Conservation (phyloP, 2,797 vertebrate genomes). For the Distichodus sexfasciatus region DNA sequence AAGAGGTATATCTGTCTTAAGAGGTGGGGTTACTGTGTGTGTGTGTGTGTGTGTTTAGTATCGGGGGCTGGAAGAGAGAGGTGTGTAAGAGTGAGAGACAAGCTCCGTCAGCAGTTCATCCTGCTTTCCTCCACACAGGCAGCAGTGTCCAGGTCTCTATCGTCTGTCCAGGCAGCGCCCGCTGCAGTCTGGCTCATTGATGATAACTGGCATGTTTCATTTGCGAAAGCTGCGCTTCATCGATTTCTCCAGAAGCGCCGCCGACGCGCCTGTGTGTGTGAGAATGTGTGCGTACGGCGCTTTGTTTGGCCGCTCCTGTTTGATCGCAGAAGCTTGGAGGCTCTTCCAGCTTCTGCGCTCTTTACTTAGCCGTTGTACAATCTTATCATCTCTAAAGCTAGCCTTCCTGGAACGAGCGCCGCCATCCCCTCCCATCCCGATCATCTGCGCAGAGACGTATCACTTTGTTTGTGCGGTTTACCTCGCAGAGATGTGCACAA, state of each 20-base stretch:
- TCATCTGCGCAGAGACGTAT: background rate
- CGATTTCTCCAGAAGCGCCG: constrained; percentile 26
- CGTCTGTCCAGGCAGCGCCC: constrained; percentile 15
- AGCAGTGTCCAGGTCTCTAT: constrained; percentile 18
- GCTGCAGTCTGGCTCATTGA: constrained; percentile 36
- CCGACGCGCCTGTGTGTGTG: too few species aligned
- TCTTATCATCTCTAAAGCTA: background rate
- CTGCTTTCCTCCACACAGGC: constrained; percentile 13
- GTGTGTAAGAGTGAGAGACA: constrained; percentile 11
- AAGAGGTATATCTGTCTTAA: too few species aligned
- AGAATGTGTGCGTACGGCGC: background rate
- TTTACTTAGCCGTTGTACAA: background rate
- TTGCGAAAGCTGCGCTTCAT: background rate
- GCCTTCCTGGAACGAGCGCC: background rate
- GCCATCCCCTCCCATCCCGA: background rate
- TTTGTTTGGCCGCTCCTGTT: background rate
- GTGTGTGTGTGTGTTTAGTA: too few species aligned
- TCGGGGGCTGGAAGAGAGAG: constrained; percentile 8
- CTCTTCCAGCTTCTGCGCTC: background rate
- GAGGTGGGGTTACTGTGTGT: too few species aligned
- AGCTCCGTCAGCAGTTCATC: constrained; percentile 17
- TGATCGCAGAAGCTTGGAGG: background rate
- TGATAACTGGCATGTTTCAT: constrained; percentile 23
- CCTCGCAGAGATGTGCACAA: background rate
- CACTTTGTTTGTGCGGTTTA: constrained; percentile 13